Percentiles rank a stretch among this genome's conserved stretches.
phyloP scores from a whole-genome alignment of 2,888 invertebrate species.

The Cetonia aurata region DNA sequence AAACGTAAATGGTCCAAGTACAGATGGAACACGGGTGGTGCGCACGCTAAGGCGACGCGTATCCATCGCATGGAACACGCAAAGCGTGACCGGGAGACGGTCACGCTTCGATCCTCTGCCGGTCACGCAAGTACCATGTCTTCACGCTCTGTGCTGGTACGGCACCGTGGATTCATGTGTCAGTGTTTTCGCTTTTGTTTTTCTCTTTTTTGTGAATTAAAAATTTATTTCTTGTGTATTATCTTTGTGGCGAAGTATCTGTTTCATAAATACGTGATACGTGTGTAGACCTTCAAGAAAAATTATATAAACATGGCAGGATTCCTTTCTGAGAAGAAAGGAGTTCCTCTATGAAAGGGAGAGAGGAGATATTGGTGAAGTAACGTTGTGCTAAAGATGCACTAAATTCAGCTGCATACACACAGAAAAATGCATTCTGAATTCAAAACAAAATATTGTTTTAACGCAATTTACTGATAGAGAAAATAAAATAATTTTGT shows the following conservation, averaged over 20 bases:
- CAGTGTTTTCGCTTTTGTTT: no score
- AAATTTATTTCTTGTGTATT: not conserved
- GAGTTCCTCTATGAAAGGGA: not conserved
- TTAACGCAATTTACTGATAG: no score
- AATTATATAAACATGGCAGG: no score
- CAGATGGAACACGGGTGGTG: slow-evolving; percentile 13
- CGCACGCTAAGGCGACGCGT: not conserved
- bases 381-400: no score
- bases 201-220: no score
- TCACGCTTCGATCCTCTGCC: slow-evolving; percentile 18
- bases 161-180: not conserved
- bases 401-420: no score
- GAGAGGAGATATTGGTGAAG: no score
- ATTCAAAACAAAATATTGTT: no score
- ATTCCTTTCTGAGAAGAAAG: not conserved
- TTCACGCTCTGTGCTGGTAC: slow-evolving; percentile 3
- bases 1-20: slow-evolving; percentile 27
- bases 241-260: not conserved
- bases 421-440: no score
- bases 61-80: slow-evolving; percentile 5
- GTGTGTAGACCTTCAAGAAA: no score
- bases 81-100: slow-evolving; percentile 31
- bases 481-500: no score
- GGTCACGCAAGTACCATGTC: slow-evolving; percentile 26
- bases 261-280: no score